Conservation (phyloP, 2,797 vertebrate species). For the Hyperoplus immaculatus region DNA sequence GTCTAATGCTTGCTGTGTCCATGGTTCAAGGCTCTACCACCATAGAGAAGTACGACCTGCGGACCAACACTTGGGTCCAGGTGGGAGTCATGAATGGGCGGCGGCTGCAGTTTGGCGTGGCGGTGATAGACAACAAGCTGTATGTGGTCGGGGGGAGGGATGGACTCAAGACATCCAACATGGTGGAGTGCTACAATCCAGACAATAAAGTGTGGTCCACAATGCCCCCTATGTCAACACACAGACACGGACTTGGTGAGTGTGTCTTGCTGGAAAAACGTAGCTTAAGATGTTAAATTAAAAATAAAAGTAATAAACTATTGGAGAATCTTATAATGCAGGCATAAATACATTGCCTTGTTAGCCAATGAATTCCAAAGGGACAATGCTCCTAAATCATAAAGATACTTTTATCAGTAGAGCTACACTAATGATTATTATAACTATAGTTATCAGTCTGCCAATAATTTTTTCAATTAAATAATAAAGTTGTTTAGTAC, state of each 20-base stretch:
- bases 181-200: constrained; percentile 97
- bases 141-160: constrained; percentile 97
- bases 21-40: constrained; percentile 91
- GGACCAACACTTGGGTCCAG: constrained; percentile 95
- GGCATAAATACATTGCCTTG: not conserved
- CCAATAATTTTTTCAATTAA: not conserved
- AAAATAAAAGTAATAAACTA: not conserved
- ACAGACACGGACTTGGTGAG: constrained; percentile 96
- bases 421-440: not conserved
- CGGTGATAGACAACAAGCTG: constrained; percentile 96
- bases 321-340: not conserved
- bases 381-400: not conserved
- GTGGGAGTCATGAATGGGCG: constrained; percentile 94
- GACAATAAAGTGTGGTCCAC: constrained; percentile 93
- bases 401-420: not conserved
- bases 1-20: not conserved
- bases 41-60: constrained; percentile 96
- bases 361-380: not conserved
- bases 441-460: not conserved
- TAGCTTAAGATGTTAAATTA: not conserved
- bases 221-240: constrained; percentile 99
- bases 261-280: not conserved
- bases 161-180: constrained; percentile 96
- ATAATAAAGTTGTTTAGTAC: not conserved
- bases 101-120: constrained; percentile 96